A percentile compares a stretch with the other conserved stretches of the same genome.
Evolutionary conservation across 2,888 invertebrate genomes (phyloP).

Genomic region (Cyclophora punctaria): DNA sequence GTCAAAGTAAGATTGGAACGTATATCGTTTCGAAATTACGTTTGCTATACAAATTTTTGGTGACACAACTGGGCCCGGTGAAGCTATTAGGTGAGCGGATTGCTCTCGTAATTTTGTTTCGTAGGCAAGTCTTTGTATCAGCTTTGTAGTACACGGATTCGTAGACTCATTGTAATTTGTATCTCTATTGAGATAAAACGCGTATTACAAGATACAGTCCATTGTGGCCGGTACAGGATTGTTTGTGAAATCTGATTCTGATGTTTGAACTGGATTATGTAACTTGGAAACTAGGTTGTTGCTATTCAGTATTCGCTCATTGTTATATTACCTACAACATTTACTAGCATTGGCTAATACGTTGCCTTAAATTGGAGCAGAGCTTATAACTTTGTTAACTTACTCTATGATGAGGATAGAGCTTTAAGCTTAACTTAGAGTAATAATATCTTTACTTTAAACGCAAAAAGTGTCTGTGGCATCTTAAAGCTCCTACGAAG

Average conservation of each 20-base stretch:
- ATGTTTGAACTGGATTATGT: slow-evolving; percentile 12
- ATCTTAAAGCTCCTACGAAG: too few species aligned
- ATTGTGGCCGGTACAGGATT: slow-evolving; percentile 33
- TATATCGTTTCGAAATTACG: slow-evolving; percentile 35
- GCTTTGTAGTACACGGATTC: slow-evolving; percentile 39
- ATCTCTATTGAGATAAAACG: slow-evolving; percentile 39
- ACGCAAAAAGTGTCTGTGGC: too few species aligned
- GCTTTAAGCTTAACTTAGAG: too few species aligned
- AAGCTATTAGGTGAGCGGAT: slow-evolving; percentile 64
- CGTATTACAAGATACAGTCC: slow-evolving; percentile 23
- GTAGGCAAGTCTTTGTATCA: slow-evolving; percentile 65
- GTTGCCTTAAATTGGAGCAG: too few species aligned
- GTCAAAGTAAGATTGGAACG: slow-evolving; percentile 28
- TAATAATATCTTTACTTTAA: too few species aligned
- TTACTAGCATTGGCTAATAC: too few species aligned
- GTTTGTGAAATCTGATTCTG: slow-evolving; percentile 36
- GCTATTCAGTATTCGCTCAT: slow-evolving; percentile 2
- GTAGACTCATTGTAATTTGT: slow-evolving; percentile 53
- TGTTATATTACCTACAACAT: too few species aligned
- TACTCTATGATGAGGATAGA: too few species aligned
- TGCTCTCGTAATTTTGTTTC: slow-evolving; percentile 69
- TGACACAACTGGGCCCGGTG: slow-evolving; percentile 53
- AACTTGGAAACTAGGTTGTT: slow-evolving; percentile 7
- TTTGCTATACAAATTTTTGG: slow-evolving; percentile 62
- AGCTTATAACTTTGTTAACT: too few species aligned